Conservation (phyloP, 2,888 invertebrate species). For the Xanthostigma xanthostigma region DNA sequence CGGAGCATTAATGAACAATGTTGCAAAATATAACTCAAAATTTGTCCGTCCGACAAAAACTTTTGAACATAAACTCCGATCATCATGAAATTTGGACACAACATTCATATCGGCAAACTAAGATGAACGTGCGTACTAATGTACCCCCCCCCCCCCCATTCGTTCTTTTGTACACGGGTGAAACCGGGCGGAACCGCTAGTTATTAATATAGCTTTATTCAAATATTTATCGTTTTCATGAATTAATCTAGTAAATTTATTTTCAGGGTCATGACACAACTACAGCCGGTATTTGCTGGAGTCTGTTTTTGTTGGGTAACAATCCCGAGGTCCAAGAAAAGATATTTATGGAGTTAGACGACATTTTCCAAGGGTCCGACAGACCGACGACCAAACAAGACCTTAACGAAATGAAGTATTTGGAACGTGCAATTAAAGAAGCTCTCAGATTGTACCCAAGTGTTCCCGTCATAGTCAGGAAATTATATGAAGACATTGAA, state of each 20-base stretch:
- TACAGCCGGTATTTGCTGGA: constrained; percentile 23
- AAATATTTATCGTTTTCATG: neutral
- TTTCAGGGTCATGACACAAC: constrained; percentile 28
- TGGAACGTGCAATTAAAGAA: constrained; percentile 26
- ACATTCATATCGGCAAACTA: too few relatives aligned
- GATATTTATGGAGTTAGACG: constrained; percentile 22
- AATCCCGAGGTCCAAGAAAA: constrained; percentile 24
- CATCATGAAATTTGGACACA: too few relatives aligned
- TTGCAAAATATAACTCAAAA: too few relatives aligned
- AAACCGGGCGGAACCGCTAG: too few relatives aligned
- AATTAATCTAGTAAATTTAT: constrained; percentile 1
- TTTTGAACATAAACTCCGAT: too few relatives aligned
- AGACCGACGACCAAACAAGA: constrained; percentile 21
- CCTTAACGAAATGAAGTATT: constrained; percentile 23
- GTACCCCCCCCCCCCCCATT: too few relatives aligned
- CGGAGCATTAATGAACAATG: too few relatives aligned
- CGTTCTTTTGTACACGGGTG: too few relatives aligned
- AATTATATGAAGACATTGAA: constrained; percentile 18
- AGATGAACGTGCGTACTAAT: too few relatives aligned
- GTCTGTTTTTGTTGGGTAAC: constrained; percentile 23
- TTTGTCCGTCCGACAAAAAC: too few relatives aligned
- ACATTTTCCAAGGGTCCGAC: constrained; percentile 20
- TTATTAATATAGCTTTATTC: too few relatives aligned
- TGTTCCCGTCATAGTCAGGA: constrained; percentile 24
- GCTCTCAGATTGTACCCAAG: constrained; percentile 25